A percentile compares a stretch with the other conserved stretches of the same genome.
Evolutionary conservation across 2,888 invertebrate genomes (phyloP).

Genomic region (Coleophora flavipennella): DNA sequence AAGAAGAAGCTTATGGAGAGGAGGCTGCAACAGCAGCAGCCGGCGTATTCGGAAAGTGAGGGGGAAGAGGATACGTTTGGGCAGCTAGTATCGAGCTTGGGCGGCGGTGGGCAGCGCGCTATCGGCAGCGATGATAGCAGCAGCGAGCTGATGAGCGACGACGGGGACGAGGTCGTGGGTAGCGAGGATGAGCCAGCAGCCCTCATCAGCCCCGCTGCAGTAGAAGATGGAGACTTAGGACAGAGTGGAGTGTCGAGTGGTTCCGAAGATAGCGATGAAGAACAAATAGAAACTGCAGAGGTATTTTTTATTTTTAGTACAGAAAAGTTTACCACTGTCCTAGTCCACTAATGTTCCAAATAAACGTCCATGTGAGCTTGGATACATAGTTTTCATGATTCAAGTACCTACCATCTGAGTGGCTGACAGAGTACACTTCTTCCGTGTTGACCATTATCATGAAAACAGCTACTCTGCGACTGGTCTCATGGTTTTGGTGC

Average conservation of each 20-base stretch:
- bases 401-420: too few relatives aligned
- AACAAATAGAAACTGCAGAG: too few relatives aligned
- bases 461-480: too few relatives aligned
- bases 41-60: slow-evolving; percentile 64
- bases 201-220: not conserved
- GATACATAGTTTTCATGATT: too few relatives aligned
- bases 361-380: too few relatives aligned
- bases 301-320: too few relatives aligned
- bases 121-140: slow-evolving; percentile 18
- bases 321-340: not conserved
- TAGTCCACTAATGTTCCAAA: too few relatives aligned
- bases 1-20: slow-evolving; percentile 52
- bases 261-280: slow-evolving; percentile 1
- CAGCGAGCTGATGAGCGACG: not conserved
- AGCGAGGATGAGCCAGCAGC: not conserved
- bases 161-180: not conserved
- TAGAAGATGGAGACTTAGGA: not conserved
- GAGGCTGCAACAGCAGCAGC: slow-evolving; percentile 39
- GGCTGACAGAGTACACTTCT: too few relatives aligned
- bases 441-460: too few relatives aligned
- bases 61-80: slow-evolving; percentile 63
- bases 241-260: slow-evolving; percentile 5
- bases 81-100: slow-evolving; percentile 67
- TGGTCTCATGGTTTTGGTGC: too few relatives aligned
- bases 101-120: slow-evolving; percentile 9